Evolutionary conservation across 2,797 vertebrate genomes (phyloP), one percentile per base, ranked within the genome.

Genomic region (Lagodon rhomboides): DNA sequence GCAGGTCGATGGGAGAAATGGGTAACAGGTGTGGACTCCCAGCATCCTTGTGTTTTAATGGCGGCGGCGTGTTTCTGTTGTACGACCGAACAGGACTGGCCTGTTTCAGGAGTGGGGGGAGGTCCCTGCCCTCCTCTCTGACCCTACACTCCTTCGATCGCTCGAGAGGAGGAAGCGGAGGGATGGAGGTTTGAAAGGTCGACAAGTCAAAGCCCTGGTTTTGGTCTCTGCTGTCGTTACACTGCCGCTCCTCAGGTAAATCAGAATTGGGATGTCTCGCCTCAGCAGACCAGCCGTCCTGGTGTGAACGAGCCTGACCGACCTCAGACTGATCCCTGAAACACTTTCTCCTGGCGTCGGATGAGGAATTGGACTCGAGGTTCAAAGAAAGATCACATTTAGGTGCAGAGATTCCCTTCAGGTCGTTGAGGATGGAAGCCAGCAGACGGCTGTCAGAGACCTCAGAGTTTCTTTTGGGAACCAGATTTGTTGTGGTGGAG

Each of bases 401-500:
- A 0, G 82, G 54, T 0, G 51, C n/a, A 3, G 66, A 1, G 7
- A 83, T 74, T 44, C 41, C 84, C 63, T 73, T 64, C 51, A 92
- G 79, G 53, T 93, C 88, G 2, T 27, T 44, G 4, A 92, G 89
- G 70, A 93, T 80, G 54, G 84, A 15, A 0, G 82, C 87, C 10
- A 92, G 75, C 23, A 91, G 86, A 38, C 11, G 3, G 30, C 47
- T 63, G 77, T 93, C 92, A 0, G 91, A 20, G 4, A 22, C 43
- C 5, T 59, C 61, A 4, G 71, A 10, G 22, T 13, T 46, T 15
- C n/a, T 55, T 13, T 20, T 27, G 7, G 0, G 8, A 2, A 30
- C 3, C 44, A 8, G 17, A n/a, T 76, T 46, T 0, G n/a, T 54
- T 0, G 16, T 43, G 22, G 10, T 15, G 3, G 11, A 4, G 9